Base-by-base conservation (phyloP, 2,113 vertebrate genomes). In the Boleophthalmus pectinirostris region DNA sequence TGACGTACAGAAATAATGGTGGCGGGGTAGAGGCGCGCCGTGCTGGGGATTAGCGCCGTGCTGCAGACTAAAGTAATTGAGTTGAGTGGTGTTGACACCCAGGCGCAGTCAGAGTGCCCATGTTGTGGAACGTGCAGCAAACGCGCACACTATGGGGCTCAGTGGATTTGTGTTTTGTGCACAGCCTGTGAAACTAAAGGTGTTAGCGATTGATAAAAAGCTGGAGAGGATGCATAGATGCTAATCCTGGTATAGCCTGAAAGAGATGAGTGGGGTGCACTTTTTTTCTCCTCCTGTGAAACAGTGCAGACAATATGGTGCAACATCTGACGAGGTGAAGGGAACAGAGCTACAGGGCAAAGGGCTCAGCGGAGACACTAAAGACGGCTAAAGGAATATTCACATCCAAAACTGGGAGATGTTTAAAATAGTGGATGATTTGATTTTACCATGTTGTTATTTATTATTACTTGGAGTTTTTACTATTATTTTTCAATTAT, bases 1-100 rank as follows among this genome's bases (percentile, higher is more conserved):
- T 89, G 85, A 92, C 89, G 85, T 91, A 91, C 87, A 89, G 84
- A 73, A 91, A 89, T 91, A 93, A 93, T 91, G 89, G 90, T 74
- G 82, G 77, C 66, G 29, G 69, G 78, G 76, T 47, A 72, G 73
- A 72, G 72, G 72, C 71, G 86, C 56, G 73, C 57, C 68, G 72
- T 71, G 82, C 73, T 69, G 81, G 69, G 81, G 89, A 92, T 92
- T 91, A 92, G 87, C 83, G 88, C 82, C 87, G 87, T 75, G 84
- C 86, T 90, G 82, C 89, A 86, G 85, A 90, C 87, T 90, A 80
- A 89, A 88, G 86, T 92, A 92, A 88, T 89, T 88, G 82, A 91
- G 88, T 91, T 86, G 84, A 87, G 81, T 88, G 66, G 84, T 90
- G 88, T 88, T 90, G 89, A 91, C 87, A 85, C 80, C 72, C 73